Conservation (phyloP, 2,113 vertebrate species). For the Corythoichthys intestinalis region DNA sequence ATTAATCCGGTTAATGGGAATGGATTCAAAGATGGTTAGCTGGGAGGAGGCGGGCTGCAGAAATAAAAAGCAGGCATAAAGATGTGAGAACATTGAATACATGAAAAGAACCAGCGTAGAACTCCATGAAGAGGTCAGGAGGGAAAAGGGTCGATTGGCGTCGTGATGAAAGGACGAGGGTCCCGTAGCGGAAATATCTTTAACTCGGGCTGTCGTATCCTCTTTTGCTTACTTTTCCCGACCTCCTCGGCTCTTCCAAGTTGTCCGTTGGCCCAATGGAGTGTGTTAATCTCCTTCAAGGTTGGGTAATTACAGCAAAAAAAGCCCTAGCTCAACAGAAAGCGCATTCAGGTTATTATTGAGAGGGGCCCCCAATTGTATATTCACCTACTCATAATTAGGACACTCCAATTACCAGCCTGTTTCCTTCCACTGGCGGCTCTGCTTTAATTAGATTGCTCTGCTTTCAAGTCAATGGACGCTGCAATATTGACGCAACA, state of each 20-base stretch:
- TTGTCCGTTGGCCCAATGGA: conserved; percentile 26
- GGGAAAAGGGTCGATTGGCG: not conserved
- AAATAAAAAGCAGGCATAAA: conserved; percentile 12
- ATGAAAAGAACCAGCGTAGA: conserved; percentile 23
- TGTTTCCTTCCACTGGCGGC: conserved; percentile 9
- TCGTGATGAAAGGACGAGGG: conserved; percentile 30
- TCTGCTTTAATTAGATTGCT: not conserved
- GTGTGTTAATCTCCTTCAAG: conserved; percentile 57
- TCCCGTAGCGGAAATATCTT: conserved; percentile 46
- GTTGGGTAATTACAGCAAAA: conserved; percentile 55
- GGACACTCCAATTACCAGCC: conserved; percentile 36
- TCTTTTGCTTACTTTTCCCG: conserved; percentile 20
- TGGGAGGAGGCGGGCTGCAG: conserved; percentile 5
- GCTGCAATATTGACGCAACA: conserved; percentile 11
- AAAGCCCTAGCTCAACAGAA: conserved; percentile 36
- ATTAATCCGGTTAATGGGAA: conserved; percentile 32
- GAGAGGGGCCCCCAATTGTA: conserved; percentile 23
- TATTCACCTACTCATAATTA: conserved; percentile 54
- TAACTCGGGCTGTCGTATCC: conserved; percentile 41
- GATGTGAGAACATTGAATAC: conserved; percentile 29
- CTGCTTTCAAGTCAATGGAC: not conserved
- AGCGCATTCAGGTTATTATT: conserved; percentile 36
- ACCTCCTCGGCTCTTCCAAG: conserved; percentile 22
- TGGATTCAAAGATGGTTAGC: conserved; percentile 35
- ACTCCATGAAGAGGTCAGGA: conserved; percentile 24